Conservation (phyloP, 2,113 vertebrate species). For the Platichthys flesus region DNA sequence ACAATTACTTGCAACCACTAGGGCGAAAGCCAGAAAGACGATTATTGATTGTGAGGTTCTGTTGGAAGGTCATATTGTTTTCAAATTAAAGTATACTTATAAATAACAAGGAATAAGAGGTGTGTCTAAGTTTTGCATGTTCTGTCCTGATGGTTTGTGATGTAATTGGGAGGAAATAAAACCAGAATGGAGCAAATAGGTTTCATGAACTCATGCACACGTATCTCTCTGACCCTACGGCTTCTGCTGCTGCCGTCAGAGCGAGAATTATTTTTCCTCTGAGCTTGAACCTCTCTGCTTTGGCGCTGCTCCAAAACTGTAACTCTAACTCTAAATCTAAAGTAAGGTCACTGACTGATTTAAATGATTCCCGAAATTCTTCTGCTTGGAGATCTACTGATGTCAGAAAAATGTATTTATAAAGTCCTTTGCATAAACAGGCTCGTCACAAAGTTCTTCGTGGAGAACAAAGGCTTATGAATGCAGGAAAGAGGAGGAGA, state of each 20-base stretch:
- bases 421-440: conserved; percentile 37
- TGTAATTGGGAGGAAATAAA: conserved; percentile 65
- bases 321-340: too few relatives aligned
- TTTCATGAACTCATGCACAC: conserved; percentile 40
- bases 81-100: background rate
- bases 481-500: conserved; percentile 7
- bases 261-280: conserved; percentile 26
- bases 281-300: conserved; percentile 27
- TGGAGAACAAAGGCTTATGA: conserved; percentile 39
- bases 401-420: conserved; percentile 47
- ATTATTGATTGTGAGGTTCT: conserved; percentile 11
- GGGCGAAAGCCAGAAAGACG: background rate
- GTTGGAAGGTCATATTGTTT: background rate
- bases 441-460: conserved; percentile 21
- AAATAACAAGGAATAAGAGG: conserved; percentile 2
- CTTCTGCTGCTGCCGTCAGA: conserved; percentile 33
- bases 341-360: conserved; percentile 45
- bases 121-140: conserved; percentile 10
- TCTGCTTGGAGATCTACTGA: conserved; percentile 11
- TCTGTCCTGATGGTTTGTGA: conserved; percentile 51
- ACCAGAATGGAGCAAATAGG: conserved; percentile 39
- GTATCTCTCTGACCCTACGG: conserved; percentile 46
- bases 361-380: conserved; percentile 41
- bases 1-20: too few relatives aligned
- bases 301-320: conserved; percentile 19